Percentiles rank a stretch among this genome's conserved stretches.
Evolutionary conservation across 2,888 invertebrate genomes (phyloP).

Genomic region (Callyntrura guangdongensis): DNA sequence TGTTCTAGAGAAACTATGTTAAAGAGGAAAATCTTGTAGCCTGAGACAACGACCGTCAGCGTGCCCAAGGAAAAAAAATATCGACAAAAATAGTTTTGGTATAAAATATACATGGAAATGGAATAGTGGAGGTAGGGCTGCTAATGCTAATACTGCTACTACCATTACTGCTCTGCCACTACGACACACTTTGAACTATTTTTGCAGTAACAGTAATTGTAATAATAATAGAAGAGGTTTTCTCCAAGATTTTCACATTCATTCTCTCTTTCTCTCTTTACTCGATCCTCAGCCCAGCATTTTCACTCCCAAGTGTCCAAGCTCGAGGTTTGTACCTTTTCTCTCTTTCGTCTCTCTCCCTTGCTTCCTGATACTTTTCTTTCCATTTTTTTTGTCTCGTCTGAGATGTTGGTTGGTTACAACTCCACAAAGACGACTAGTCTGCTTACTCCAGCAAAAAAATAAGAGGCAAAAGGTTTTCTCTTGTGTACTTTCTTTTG

Average conservation of each 20-base stretch:
- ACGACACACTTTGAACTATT: not conserved
- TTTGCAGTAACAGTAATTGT: slow-evolving; percentile 62
- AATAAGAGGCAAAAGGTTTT: slow-evolving; percentile 29
- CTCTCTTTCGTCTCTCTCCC: not conserved
- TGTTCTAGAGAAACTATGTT: not conserved
- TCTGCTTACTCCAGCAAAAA: slow-evolving; percentile 56
- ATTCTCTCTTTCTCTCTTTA: slow-evolving; percentile 16
- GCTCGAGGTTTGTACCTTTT: slow-evolving; percentile 54
- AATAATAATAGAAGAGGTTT: slow-evolving; percentile 52
- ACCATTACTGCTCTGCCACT: not conserved
- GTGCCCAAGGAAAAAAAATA: slow-evolving; percentile 2
- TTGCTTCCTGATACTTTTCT: not conserved
- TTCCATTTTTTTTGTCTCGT: not conserved
- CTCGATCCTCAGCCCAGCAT: slow-evolving; percentile 5
- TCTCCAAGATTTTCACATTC: slow-evolving; percentile 69
- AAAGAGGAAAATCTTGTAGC: slow-evolving; percentile 5
- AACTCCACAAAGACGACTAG: slow-evolving; percentile 10
- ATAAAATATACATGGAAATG: slow-evolving; percentile 52
- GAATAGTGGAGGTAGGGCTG: not conserved
- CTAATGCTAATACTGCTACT: not conserved
- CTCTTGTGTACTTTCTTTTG: slow-evolving; percentile 52
- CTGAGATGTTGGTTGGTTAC: not conserved
- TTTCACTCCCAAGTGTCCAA: slow-evolving; percentile 33
- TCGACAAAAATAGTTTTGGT: not conserved
- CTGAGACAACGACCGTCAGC: slow-evolving; percentile 45